Evolutionary conservation across 2,888 invertebrate genomes (phyloP).

Genomic region (Melikaiella ostensackeni): DNA sequence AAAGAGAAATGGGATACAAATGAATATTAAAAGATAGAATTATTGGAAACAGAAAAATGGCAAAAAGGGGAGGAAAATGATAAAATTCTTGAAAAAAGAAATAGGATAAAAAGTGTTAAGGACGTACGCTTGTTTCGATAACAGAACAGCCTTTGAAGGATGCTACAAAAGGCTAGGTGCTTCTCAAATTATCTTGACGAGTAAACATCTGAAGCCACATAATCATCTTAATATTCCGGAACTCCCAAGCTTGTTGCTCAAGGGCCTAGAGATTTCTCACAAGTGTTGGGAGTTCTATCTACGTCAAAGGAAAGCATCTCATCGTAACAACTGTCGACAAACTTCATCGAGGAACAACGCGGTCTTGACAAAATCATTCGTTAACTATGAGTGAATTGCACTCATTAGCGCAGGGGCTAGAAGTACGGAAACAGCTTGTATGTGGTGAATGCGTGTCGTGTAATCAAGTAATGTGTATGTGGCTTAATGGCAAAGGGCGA

Average conservation of each 20-base stretch:
- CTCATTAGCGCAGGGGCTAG: not conserved
- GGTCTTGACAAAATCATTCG: not conserved
- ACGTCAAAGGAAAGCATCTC: not conserved
- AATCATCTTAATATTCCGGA: slow-evolving; percentile 30
- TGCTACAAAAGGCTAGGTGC: not conserved
- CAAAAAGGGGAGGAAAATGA: too few species aligned
- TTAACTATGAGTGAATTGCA: not conserved
- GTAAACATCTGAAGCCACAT: slow-evolving; percentile 30
- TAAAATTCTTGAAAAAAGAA: too few species aligned
- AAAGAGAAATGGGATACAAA: too few species aligned
- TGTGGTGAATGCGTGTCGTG: not conserved
- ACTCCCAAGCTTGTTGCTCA: slow-evolving; percentile 22
- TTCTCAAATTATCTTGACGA: slow-evolving; percentile 20
- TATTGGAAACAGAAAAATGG: too few species aligned
- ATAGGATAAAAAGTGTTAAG: too few species aligned
- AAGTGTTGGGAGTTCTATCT: not conserved
- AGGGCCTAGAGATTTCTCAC: not conserved
- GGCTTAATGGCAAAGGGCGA: too few species aligned
- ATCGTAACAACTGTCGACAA: not conserved
- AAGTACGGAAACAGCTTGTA: not conserved
- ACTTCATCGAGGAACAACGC: slow-evolving; percentile 8
- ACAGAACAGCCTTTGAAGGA: not conserved
- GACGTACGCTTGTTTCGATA: not conserved
- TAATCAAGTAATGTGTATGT: not conserved
- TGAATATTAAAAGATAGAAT: too few species aligned